Conservation (phyloP, 2,888 invertebrate genomes). For the Ganaspis brasiliensis region DNA sequence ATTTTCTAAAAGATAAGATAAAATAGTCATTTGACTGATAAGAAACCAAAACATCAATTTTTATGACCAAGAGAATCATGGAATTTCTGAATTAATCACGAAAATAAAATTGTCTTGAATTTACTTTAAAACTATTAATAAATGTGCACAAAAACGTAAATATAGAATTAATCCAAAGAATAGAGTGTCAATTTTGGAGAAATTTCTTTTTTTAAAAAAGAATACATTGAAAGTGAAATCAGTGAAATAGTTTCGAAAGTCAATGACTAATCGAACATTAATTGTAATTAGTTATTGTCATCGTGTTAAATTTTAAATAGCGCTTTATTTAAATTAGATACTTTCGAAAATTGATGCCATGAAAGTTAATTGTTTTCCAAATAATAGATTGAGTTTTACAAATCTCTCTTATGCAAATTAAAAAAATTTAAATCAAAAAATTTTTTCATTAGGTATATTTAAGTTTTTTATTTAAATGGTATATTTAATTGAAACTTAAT, state of each 20-base stretch:
- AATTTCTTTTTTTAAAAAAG: background rate
- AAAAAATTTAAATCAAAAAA: no score
- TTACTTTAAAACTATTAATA: no score
- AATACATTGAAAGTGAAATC: slow-evolving; percentile 13
- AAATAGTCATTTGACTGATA: background rate
- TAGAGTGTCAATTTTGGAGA: no score
- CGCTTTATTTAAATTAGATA: no score
- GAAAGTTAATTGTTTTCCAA: background rate
- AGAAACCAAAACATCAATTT: slow-evolving; percentile 22
- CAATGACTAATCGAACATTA: background rate
- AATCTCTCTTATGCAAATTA: no score
- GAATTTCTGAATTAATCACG: background rate
- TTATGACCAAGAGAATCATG: background rate
- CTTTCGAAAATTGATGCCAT: background rate
- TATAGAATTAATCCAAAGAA: no score
- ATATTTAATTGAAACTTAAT: no score
- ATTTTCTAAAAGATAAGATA: slow-evolving; percentile 11
- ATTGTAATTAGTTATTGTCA: slow-evolving; percentile 31
- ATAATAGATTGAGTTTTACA: background rate
- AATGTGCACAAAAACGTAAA: background rate
- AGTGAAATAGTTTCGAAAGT: slow-evolving; percentile 29
- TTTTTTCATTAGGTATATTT: no score
- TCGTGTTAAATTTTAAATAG: slow-evolving; percentile 4
- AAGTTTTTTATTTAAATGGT: no score
- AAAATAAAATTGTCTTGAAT: background rate